These are phyloP conservation scores for Elegia similella DNA, from an alignment of 2,888 invertebrate genomes.

Conservation along the genomic window DNA sequence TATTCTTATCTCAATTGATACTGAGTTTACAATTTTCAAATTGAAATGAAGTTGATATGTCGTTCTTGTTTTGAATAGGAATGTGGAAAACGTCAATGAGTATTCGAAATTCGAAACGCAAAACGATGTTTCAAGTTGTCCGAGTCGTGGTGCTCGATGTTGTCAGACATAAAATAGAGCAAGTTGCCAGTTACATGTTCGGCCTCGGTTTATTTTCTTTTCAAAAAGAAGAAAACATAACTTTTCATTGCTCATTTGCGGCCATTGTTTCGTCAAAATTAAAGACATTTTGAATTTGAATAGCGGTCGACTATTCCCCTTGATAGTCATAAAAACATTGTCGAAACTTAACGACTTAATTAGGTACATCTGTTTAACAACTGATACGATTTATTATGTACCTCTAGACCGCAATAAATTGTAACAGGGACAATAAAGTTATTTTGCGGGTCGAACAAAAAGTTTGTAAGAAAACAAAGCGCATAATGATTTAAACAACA, in stretches of 20 bases:
- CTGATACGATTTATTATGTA: conserved; percentile 73
- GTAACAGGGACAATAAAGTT: conserved; percentile 61
- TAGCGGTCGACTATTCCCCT: conserved; percentile 43
- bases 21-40: conserved; percentile 39
- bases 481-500: conserved; percentile 76
- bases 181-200: conserved; percentile 37
- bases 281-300: conserved; percentile 43
- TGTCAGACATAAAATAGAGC: conserved; percentile 52
- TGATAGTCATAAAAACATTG: conserved; percentile 60
- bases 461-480: conserved; percentile 74
- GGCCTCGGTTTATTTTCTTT: conserved; percentile 31
- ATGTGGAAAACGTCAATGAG: conserved; percentile 59
- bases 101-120: conserved; percentile 64
- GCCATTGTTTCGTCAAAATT: conserved; percentile 52
- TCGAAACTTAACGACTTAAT: conserved; percentile 74
- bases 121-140: conserved; percentile 55
- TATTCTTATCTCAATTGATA: conserved; percentile 38
- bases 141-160: conserved; percentile 49
- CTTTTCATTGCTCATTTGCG: conserved; percentile 22
- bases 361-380: conserved; percentile 73
- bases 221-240: conserved; percentile 32
- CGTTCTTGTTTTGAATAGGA: conserved; percentile 41
- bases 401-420: conserved; percentile 69
- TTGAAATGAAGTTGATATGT: conserved; percentile 31
- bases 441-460: conserved; percentile 59